These are phyloP conservation scores for Ormyrus pomaceus DNA, from an alignment of 2,888 invertebrate genomes.

Conservation along the genomic window DNA sequence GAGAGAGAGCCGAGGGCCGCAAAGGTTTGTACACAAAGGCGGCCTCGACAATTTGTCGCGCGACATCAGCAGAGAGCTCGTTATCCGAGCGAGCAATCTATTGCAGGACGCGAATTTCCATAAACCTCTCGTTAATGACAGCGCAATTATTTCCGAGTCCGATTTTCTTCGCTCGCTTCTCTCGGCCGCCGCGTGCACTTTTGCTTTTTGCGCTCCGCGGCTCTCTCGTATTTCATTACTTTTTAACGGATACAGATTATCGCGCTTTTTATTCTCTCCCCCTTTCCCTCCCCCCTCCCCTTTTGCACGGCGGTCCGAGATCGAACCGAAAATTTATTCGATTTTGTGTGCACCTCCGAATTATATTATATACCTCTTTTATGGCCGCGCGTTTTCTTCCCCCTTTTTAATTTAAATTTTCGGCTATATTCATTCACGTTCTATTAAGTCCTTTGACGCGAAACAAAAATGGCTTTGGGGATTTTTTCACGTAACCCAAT, in stretches of 20 bases:
- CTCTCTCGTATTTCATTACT: conserved; percentile 15
- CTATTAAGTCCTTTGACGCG: too few species aligned
- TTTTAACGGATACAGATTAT: neutral
- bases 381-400: too few species aligned
- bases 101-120: conserved; percentile 60
- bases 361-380: too few species aligned
- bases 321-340: too few species aligned
- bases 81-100: conserved; percentile 36
- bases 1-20: neutral
- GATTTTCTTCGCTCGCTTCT: conserved; percentile 55
- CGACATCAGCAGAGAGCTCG: conserved; percentile 23
- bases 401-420: too few species aligned
- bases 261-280: too few species aligned
- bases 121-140: conserved; percentile 65
- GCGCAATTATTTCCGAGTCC: conserved; percentile 66
- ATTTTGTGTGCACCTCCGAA: too few species aligned
- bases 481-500: too few species aligned
- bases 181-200: neutral
- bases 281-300: too few species aligned
- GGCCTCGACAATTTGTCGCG: conserved; percentile 60
- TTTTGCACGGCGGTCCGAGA: too few species aligned
- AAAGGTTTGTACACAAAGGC: neutral
- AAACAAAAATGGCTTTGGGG: too few species aligned
- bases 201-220: neutral
- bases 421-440: too few species aligned